Evolutionary conservation across 2,113 vertebrate genomes (phyloP), one percentile per base, ranked within the genome.

Genomic region (Tautogolabrus adspersus): DNA sequence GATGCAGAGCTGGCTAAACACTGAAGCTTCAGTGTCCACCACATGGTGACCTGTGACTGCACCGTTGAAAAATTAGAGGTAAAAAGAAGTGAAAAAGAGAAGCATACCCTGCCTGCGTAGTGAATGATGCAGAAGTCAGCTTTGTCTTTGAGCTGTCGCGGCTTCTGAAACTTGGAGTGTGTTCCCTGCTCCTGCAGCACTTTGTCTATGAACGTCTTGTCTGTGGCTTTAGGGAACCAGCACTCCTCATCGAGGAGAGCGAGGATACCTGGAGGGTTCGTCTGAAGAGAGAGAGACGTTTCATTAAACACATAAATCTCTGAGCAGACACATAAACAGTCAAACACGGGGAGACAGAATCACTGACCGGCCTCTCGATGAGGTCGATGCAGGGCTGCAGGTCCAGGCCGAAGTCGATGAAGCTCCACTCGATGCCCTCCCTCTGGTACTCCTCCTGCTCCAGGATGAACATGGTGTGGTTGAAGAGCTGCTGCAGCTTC

Each of bases 391-490:
- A 99, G 8, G 98, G 98, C 92, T 99, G 98, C 84, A 99, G 94
- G 64, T 99, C 98, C 1, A 99, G 94, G 57, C 98, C 98, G 0
- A 99, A 99, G 86, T 99, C 98, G 38, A 99, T 99, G 93, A 99
- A 99, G 88, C 96, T 99, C 98, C 98, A 99, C 93, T 99, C 97
- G 23, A 99, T 99, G 60, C 98, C 98, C 88, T 99, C 98, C 0
- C 97, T 94, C 88, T 99, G 97, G 88, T 99, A 99, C 70, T 99
- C 98, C 86, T 99, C 98, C 89, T 99, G 98, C 94, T 99, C 98
- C 92, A 99, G 95, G 89, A 99, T 94, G 90, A 99, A 99, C 98
- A 99, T 99, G 65, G 98, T 99, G 92, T 99, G 98, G 94, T 99
- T 99, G 95, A 99, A 99, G 22, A 99, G 94, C 90, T 99, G 98